Evolutionary conservation across 2,113 vertebrate species (phyloP).

Genomic region (Lynx canadensis): DNA sequence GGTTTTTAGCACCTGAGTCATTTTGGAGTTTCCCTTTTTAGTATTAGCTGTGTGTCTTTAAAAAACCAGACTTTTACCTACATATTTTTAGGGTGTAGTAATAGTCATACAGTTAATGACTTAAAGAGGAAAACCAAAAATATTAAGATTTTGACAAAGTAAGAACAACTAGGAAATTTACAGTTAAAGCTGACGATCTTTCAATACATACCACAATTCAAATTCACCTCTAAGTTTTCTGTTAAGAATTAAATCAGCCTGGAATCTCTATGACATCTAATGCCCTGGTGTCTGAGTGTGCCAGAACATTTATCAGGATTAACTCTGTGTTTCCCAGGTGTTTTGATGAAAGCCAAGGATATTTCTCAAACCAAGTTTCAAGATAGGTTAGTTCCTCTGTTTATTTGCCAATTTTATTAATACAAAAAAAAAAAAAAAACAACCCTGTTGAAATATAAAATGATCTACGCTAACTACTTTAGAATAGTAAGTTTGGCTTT

Average conservation of each 20-base stretch:
- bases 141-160: conserved; percentile 53
- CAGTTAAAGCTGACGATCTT: conserved; percentile 37
- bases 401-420: conserved; percentile 3
- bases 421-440: neutral
- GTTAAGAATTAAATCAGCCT: neutral
- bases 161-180: conserved; percentile 65
- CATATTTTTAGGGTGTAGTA: conserved; percentile 16
- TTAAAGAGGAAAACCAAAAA: conserved; percentile 59
- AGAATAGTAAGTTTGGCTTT: neutral
- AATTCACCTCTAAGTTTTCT: conserved; percentile 1
- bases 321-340: conserved; percentile 13
- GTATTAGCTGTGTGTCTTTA: neutral
- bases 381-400: conserved; percentile 42
- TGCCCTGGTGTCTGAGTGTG: neutral
- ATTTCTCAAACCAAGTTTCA: conserved; percentile 18
- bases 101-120: conserved; percentile 13
- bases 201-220: neutral
- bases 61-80: conserved; percentile 50
- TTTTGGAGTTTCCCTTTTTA: conserved; percentile 37
- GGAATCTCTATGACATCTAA: neutral
- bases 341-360: conserved; percentile 8
- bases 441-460: neutral
- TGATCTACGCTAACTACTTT: neutral
- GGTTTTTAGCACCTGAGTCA: conserved; percentile 49
- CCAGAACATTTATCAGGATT: neutral